Evolutionary conservation across 2,113 vertebrate genomes (phyloP), one percentile per base, ranked within the genome.

Genomic region (Puffinus mauretanicus): DNA sequence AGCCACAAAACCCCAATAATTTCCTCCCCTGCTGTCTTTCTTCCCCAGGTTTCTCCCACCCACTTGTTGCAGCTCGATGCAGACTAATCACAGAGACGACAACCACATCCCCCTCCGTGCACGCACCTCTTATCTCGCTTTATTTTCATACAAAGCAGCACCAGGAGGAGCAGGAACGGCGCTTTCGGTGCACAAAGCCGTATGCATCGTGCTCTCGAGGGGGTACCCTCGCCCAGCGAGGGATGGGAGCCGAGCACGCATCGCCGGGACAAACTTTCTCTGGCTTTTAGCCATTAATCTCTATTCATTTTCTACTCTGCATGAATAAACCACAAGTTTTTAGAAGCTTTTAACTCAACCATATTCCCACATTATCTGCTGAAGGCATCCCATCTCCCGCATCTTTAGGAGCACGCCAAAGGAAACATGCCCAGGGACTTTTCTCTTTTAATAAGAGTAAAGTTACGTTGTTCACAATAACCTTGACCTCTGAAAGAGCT

Each of bases 241-340:
- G 61, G 70, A 30, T 22, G 38, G 66, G 38, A 93, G 32, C 29
- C 0, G 0, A 79, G 79, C 47, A 46, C 3, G 2, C 4, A 0
- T 16, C 2, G 1, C 32, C 7, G 4, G 66, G 44, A 72, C 58
- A 77, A 72, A 85, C 54, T 26, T 57, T 24, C 71, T 34, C 52
- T 16, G 13, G 16, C 7, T 86, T 84, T 92, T n/a, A 86, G 44
- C 36, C 44, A 11, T 65, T 51, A 16, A 77, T 70, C 42, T 70
- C 58, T 5, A 38, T 55, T 65, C 36, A 42, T 86, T 90, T 92
- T 52, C 86, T 61, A 4, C n/a, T 86, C 67, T 1, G 19, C 60
- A 2, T 20, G 72, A 88, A 73, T 27, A 88, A 97, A 61, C 36
- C 67, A 32, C 67, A 70, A 42, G 64, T 88, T 83, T 67, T 69